phyloP scores from a whole-genome alignment of 2,888 invertebrate genomes.

The Hyposoter didymator region DNA sequence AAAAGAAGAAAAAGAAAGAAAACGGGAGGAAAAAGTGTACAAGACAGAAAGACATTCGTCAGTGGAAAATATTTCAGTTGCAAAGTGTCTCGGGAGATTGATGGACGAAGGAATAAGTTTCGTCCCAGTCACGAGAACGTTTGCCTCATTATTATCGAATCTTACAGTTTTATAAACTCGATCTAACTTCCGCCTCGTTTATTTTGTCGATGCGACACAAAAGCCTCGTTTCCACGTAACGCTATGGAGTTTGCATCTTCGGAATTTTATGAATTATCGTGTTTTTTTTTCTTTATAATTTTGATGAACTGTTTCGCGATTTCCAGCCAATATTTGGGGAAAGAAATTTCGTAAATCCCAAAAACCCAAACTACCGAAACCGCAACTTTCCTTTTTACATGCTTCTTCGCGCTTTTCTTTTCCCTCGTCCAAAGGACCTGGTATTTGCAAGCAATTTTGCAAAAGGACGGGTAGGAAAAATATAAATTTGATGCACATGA shows the following conservation, averaged over 20 bases:
- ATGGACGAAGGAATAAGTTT: conserved; percentile 13
- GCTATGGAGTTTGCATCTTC: background rate
- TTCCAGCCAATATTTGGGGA: background rate
- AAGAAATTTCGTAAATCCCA: background rate
- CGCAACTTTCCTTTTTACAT: background rate
- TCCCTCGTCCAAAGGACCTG: background rate
- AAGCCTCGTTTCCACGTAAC: background rate
- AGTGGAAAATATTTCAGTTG: conserved; percentile 40
- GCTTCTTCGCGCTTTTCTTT: background rate
- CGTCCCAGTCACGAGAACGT: conserved; percentile 34
- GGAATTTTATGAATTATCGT: background rate
- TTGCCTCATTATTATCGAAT: conserved; percentile 21
- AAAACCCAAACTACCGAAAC: background rate
- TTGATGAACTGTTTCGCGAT: background rate
- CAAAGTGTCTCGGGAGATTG: conserved; percentile 10
- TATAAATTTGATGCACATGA: background rate
- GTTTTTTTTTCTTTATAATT: background rate
- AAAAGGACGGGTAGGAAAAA: conserved; percentile 9
- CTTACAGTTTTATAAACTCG: conserved; percentile 39
- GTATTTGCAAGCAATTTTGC: background rate
- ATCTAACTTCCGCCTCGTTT: conserved; percentile 50
- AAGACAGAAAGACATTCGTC: conserved; percentile 24
- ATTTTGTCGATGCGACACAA: conserved; percentile 36
- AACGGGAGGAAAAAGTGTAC: conserved; percentile 7
- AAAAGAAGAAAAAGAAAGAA: background rate